These are phyloP conservation scores for Parazoanthus atlanticus DNA, from an alignment of 92 coral and sea anemone genomes.

Conservation along the genomic window DNA sequence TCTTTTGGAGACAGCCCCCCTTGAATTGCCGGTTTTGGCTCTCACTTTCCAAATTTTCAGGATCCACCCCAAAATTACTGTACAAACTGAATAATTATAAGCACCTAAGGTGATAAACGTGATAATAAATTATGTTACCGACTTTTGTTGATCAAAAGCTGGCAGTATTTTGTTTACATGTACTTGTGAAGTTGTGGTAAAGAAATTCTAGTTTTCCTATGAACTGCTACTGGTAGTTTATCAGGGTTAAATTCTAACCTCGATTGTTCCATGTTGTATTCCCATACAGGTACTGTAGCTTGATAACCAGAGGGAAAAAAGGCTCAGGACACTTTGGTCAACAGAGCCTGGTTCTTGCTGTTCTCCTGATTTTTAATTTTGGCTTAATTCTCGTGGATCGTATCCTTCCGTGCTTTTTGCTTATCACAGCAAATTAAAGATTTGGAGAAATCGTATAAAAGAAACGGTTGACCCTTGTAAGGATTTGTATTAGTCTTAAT, in stretches of 20 bases:
- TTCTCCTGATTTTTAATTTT: constrained; percentile 85
- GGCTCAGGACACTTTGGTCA: constrained; percentile 28
- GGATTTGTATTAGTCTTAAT: too few species aligned
- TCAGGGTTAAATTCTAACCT: background rate
- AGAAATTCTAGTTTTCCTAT: background rate
- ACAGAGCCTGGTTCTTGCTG: constrained; percentile 64
- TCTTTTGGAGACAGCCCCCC: too few species aligned
- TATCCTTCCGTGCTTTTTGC: constrained; percentile 67
- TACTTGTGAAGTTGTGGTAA: too few species aligned
- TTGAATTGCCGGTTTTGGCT: too few species aligned
- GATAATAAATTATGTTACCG: too few species aligned
- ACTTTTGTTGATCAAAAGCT: too few species aligned
- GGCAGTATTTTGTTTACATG: too few species aligned
- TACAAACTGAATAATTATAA: too few species aligned
- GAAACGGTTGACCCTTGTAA: background rate
- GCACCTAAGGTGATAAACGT: too few species aligned
- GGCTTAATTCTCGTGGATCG: constrained; percentile 92
- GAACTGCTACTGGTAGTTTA: background rate
- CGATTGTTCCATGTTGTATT: too few species aligned
- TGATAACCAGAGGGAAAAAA: constrained; percentile 58
- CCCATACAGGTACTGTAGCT: constrained; percentile 63
- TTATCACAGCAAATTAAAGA: background rate
- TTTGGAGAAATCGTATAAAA: background rate
- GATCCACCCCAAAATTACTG: too few species aligned
- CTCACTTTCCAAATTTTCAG: too few species aligned